Base-by-base conservation (phyloP, 64 coral and sea anemone genomes). In the Dendronephthya gigantea region DNA sequence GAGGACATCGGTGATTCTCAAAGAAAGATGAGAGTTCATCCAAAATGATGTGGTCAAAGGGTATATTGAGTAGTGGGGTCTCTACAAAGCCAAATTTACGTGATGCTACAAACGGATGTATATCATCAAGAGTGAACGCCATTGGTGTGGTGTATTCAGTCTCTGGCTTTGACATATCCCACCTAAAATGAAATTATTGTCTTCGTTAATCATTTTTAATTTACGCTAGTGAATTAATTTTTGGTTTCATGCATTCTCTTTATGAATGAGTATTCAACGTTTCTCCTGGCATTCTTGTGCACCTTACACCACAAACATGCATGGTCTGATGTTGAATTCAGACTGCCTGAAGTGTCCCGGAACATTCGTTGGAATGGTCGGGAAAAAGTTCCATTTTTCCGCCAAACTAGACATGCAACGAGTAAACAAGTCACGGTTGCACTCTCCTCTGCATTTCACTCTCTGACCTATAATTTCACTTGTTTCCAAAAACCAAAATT, bases 21-120 rank as follows among this genome's bases (percentile, higher is more conserved):
- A 40, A 19, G 88, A 34, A 29, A 92, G 86, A 14, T 92, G 86
- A n/a, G 16, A 88, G 83, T 50, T 88, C 86, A 88, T 92, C 83
- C 30, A 88, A 83, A 35, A 92, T 66, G 49, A 88, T 92, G 38
- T 92, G 86, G 51, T 88, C 90, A 9, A 85, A 82, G 86, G 90
- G 58, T 27, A 87, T 56, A 32, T 88, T 79, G 4, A 84, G 41
- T 35, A 92, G 52, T 40, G 90, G 90, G 58, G 58, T 66, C 58
- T 66, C 58, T n/a, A 66, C 58, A 66, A 66, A 66, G 19, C 58
- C 58, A 66, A 66, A 66, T 30, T 66, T 30, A n/a, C 29, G 41
- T 17, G 19, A n/a, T 66, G 58, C 19, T 22, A 66, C 58, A 66
- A n/a, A 30, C 19, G 19, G 5, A 7, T 66, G 3, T n/a, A 66